A percentile compares a stretch with the other conserved stretches of the same genome.
Conservation (phyloP, 1,140 invertebrate genomes). For the Sinella curviseta region DNA sequence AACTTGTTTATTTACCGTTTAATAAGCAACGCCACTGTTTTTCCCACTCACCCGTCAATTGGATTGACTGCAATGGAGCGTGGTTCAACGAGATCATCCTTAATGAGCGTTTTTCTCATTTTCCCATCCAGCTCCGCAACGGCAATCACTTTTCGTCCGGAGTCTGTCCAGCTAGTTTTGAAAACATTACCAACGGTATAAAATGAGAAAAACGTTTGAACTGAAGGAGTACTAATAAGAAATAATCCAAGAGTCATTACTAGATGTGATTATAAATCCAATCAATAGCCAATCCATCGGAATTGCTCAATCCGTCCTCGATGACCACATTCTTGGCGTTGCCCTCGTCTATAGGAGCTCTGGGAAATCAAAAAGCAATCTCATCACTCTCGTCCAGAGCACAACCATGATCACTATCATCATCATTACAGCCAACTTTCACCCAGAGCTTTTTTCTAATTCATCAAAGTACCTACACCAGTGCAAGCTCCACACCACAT, state of each 20-base stretch:
- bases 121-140: conserved; percentile 84
- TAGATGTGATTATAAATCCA: conserved; percentile 67
- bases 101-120: conserved; percentile 83
- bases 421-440: neutral
- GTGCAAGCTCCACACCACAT: too few relatives aligned
- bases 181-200: conserved; percentile 90
- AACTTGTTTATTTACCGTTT: too few relatives aligned
- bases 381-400: neutral
- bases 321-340: conserved; percentile 79
- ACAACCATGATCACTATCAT: neutral
- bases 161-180: conserved; percentile 96
- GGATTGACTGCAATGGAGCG: conserved; percentile 94
- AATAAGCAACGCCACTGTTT: neutral
- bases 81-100: conserved; percentile 83
- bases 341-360: conserved; percentile 87
- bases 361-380: conserved; percentile 51
- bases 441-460: neutral
- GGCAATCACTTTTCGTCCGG: conserved; percentile 85
- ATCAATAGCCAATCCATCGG: conserved; percentile 92
- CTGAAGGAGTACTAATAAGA: neutral
- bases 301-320: conserved; percentile 77
- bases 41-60: conserved; percentile 71
- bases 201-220: neutral
- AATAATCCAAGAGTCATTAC: too few relatives aligned
- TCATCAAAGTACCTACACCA: neutral